Evolutionary conservation across 1,140 invertebrate genomes (phyloP), one percentile per base, ranked within the genome.

Genomic region (Dermatophagoides farinae): DNA sequence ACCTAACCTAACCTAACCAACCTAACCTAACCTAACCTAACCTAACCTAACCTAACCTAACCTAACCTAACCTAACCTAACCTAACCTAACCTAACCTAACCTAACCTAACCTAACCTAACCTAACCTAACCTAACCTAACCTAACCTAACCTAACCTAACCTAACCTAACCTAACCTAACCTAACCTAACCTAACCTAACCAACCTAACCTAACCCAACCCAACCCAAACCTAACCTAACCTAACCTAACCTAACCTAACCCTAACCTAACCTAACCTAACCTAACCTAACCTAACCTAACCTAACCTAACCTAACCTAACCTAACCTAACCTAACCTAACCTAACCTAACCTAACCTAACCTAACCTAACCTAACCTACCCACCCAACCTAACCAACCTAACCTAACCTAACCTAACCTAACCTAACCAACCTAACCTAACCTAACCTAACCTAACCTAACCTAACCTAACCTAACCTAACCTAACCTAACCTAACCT

Each of bases 61-160:
- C n/a, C n/a, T n/a, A n/a, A n/a, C 66, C 64, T 65, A 69, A 67
- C 68, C 66, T 65, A 68, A 68, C 68, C 66, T 63, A 65, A 67
- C 68, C 66, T 66, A 68, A 69, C 66, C 66, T 65, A 69, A 68
- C 68, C 64, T 66, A 69, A 69, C 68, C 66, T 66, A 69, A 69
- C 68, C 66, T 57, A 61, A 61, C 60, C 60, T 61, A 61, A 61
- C 66, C 57, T 65, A 69, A 69, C 68, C 66, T 65, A 67, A 68
- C 66, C 66, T 65, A 68, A 69, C 68, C 66, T 67, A 69, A 69
- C 68, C 65, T 65, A 67, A 69, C 67, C 66, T 65, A 69, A 68
- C 68, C 62, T 63, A 67, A 66, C 65, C 67, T 59, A 63, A 66
- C 60, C 65, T 63, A 65, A 68, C 65, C 65, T 65, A 67, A 67